phyloP scores from a whole-genome alignment of 1,140 invertebrate species.

The Scaptomyza hsui region DNA sequence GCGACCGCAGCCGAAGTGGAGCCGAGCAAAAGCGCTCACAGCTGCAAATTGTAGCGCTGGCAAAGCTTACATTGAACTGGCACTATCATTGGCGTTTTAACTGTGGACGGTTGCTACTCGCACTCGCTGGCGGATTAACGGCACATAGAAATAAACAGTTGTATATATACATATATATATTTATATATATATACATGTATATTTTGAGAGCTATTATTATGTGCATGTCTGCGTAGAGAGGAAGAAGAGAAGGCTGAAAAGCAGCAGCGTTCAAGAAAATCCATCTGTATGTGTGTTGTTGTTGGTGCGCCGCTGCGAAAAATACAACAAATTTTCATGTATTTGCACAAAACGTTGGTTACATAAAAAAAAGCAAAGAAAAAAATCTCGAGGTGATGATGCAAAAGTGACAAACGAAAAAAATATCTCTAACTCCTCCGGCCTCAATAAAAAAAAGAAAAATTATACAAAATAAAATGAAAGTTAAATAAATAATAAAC shows the following conservation, averaged over 20 bases:
- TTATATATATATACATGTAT: slow-evolving; percentile 49
- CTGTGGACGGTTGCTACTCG: slow-evolving; percentile 83
- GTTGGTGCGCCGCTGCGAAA: slow-evolving; percentile 48
- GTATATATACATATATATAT: slow-evolving; percentile 48
- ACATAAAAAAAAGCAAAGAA: slow-evolving; percentile 61
- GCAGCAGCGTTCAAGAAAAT: slow-evolving; percentile 48
- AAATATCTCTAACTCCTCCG: background rate
- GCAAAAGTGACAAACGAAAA: slow-evolving; percentile 31
- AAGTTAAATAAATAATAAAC: slow-evolving; percentile 21
- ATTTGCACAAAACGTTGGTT: slow-evolving; percentile 62
- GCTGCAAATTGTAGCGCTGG: slow-evolving; percentile 50
- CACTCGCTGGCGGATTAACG: slow-evolving; percentile 79
- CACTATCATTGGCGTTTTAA: slow-evolving; percentile 84
- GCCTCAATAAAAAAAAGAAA: slow-evolving; percentile 2
- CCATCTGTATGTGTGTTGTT: slow-evolving; percentile 65
- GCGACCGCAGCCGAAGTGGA: slow-evolving; percentile 23
- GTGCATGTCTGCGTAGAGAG: slow-evolving; percentile 63
- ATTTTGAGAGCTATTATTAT: slow-evolving; percentile 50
- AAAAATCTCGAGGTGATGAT: slow-evolving; percentile 46
- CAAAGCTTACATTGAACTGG: slow-evolving; percentile 42
- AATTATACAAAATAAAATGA: background rate
- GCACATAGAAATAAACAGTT: slow-evolving; percentile 61
- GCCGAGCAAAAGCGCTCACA: slow-evolving; percentile 44
- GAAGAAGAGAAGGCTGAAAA: slow-evolving; percentile 42
- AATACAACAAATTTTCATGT: slow-evolving; percentile 58